These are phyloP conservation scores for Calidris pygmaea DNA, from an alignment of 2,113 vertebrate genomes.

Conservation along the genomic window DNA sequence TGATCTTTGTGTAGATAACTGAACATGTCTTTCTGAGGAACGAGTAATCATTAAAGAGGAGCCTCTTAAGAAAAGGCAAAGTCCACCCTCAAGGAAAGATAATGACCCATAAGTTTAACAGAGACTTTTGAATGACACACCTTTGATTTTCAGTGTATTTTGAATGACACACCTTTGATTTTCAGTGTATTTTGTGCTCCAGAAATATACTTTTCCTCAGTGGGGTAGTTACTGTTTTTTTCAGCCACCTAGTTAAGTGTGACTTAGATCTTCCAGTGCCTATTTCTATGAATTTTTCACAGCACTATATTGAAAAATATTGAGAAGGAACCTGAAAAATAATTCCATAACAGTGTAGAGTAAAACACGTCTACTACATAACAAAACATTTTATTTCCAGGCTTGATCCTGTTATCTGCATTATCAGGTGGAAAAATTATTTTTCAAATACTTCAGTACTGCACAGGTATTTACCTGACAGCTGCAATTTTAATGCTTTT, in stretches of 20 bases:
- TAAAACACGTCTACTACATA: not conserved
- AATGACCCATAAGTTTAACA: not conserved
- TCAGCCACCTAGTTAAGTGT: not conserved
- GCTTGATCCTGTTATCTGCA: not conserved
- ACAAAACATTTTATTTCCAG: not conserved
- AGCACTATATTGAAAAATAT: not conserved
- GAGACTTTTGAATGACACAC: not conserved
- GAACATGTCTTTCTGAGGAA: not conserved
- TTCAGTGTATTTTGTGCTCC: not conserved
- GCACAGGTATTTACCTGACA: not conserved
- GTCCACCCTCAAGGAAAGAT: slow-evolving; percentile 18
- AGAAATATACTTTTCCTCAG: not conserved
- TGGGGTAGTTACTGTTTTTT: not conserved
- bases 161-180: not conserved
- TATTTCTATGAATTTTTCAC: not conserved
- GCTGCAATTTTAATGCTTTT: not conserved
- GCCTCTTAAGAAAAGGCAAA: slow-evolving; percentile 30
- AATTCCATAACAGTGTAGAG: not conserved
- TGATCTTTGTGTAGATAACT: slow-evolving; percentile 1
- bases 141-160: not conserved
- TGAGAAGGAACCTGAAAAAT: not conserved
- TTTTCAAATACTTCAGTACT: not conserved
- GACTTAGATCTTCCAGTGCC: not conserved
- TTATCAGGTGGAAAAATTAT: not conserved
- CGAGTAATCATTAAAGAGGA: slow-evolving; percentile 70